Conservation (phyloP, 2,797 vertebrate species). For the Cryptoprocta ferox region DNA sequence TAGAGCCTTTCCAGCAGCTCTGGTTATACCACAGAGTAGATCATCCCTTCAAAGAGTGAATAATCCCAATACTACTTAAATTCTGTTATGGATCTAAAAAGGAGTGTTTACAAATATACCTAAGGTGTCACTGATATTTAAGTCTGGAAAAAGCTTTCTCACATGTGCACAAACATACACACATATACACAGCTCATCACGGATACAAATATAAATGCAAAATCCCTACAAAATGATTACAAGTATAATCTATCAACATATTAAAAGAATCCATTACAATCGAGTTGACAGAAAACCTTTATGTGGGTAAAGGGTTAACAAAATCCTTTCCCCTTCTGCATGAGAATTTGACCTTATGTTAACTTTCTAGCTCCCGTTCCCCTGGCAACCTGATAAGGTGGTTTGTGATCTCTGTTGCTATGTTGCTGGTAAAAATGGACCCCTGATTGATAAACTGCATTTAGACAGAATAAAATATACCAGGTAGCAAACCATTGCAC, state of each 20-base stretch:
- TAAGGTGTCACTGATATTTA: neutral
- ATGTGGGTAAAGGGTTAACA: neutral
- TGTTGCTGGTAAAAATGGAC: constrained; percentile 1
- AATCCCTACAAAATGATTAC: neutral
- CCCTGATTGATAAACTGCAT: neutral
- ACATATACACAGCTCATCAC: neutral
- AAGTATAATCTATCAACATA: neutral
- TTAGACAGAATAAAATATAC: neutral
- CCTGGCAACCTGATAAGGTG: constrained; percentile 20
- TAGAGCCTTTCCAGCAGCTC: neutral
- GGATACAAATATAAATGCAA: neutral
- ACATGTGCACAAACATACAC: neutral
- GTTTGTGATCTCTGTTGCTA: neutral
- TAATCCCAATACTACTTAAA: constrained; percentile 3
- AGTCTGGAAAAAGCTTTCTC: neutral
- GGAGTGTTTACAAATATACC: neutral
- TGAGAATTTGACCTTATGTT: constrained; percentile 27
- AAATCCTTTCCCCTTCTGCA: neutral
- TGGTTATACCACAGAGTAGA: neutral
- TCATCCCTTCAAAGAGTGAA: neutral
- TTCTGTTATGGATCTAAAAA: neutral
- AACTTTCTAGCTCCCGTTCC: neutral
- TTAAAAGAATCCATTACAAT: neutral
- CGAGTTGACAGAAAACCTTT: neutral
- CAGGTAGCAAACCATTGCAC: neutral